These are phyloP conservation scores for Nomada fucata DNA, from an alignment of 2,888 invertebrate species.

Conservation along the genomic window DNA sequence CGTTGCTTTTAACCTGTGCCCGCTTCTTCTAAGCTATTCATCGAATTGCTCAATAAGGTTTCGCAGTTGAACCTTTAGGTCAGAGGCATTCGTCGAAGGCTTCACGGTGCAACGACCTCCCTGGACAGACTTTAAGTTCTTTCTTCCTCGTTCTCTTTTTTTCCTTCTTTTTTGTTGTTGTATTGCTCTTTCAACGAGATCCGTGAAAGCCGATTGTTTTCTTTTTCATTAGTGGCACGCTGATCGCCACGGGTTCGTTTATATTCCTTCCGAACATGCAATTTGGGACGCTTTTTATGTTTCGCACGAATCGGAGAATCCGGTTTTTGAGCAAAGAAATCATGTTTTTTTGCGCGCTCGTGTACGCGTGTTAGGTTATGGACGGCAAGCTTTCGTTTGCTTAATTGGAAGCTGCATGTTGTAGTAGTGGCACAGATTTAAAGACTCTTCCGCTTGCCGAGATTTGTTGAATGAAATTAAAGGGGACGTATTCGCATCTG, in stretches of 20 bases:
- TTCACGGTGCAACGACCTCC: constrained; percentile 58
- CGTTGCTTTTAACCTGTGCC: constrained; percentile 22
- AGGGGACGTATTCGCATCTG: no score
- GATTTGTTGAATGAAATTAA: no score
- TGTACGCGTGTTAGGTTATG: no score
- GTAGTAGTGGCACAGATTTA: no score
- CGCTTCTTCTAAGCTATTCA: constrained; percentile 63
- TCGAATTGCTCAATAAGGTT: constrained; percentile 67
- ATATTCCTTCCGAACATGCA: background rate
- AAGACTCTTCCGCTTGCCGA: no score
- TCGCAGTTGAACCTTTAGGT: constrained; percentile 66
- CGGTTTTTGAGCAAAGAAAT: no score
- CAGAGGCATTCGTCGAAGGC: constrained; percentile 59
- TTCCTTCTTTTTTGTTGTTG: background rate
- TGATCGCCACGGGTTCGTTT: background rate
- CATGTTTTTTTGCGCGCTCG: no score
- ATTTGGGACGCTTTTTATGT: background rate
- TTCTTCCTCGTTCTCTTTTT: constrained; percentile 12
- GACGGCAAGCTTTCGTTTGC: no score
- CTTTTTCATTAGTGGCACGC: constrained; percentile 22
- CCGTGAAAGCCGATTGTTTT: constrained; percentile 29
- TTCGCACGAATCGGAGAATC: no score
- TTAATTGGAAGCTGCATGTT: no score
- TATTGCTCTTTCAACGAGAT: constrained; percentile 1
- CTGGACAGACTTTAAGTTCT: constrained; percentile 35